Percentiles rank a stretch among this genome's conserved stretches.
Evolutionary conservation across 2,888 invertebrate genomes (phyloP).

Genomic region (Pocota personata): DNA sequence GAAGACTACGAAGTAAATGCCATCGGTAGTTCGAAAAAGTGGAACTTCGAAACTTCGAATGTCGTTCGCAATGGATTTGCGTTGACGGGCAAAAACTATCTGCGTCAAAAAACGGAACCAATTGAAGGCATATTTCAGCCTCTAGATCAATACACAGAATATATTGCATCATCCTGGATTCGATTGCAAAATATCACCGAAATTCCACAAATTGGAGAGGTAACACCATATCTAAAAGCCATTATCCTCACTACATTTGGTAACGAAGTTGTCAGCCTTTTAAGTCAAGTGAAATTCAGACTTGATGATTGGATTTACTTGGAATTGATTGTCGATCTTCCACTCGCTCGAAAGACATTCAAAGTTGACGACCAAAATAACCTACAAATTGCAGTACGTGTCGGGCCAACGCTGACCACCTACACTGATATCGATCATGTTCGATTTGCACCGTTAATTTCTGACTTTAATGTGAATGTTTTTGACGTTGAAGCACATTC

Average conservation of each 20-base stretch:
- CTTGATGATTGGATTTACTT: constrained; percentile 39
- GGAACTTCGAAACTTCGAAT: constrained; percentile 16
- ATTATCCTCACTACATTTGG: background rate
- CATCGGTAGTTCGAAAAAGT: constrained; percentile 12
- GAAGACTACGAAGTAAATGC: constrained; percentile 39
- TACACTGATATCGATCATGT: constrained; percentile 39
- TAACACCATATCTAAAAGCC: constrained; percentile 10
- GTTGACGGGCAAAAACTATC: constrained; percentile 39
- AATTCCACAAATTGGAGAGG: constrained; percentile 3
- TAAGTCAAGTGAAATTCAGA: constrained; percentile 31
- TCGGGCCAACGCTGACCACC: background rate
- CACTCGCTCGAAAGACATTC: background rate
- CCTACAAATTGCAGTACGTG: constrained; percentile 22
- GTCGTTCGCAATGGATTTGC: constrained; percentile 31
- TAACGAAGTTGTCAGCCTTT: background rate
- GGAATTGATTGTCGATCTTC: constrained; percentile 20
- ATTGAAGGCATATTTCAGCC: constrained; percentile 37
- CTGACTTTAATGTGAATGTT: constrained; percentile 23
- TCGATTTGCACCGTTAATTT: constrained; percentile 34
- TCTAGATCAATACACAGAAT: constrained; percentile 1
- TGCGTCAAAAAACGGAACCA: background rate
- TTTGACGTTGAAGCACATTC: background rate
- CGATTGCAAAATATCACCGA: constrained; percentile 6
- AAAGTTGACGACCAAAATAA: background rate
- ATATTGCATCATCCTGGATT: constrained; percentile 38